Evolutionary conservation across 1,140 invertebrate genomes (phyloP).

Genomic region (Phenacoccus solenopsis): DNA sequence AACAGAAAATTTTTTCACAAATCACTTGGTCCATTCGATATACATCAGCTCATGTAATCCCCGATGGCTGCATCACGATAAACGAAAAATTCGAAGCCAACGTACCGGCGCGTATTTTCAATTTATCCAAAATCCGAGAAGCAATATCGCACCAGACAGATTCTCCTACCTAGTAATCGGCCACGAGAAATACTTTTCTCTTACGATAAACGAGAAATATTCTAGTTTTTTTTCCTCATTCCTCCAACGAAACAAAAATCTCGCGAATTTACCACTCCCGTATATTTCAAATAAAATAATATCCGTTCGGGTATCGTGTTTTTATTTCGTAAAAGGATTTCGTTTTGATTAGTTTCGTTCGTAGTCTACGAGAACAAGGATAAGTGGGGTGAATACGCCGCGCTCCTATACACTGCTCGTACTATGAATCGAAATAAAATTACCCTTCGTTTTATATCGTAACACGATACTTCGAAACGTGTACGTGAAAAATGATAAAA

Average conservation of each 20-base stretch:
- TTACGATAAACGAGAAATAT: background rate
- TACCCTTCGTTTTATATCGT: background rate
- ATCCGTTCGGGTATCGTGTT: background rate
- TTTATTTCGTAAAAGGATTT: background rate
- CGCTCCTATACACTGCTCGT: background rate
- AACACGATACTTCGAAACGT: background rate
- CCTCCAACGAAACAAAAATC: background rate
- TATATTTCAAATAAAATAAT: background rate
- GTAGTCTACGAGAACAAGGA: background rate
- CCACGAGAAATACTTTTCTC: too few relatives aligned
- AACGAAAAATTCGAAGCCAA: too few relatives aligned
- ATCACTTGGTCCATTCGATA: too few relatives aligned
- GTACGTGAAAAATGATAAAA: background rate
- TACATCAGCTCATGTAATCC: too few relatives aligned
- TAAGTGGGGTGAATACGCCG: too few relatives aligned
- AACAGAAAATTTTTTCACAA: too few relatives aligned
- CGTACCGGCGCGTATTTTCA: too few relatives aligned
- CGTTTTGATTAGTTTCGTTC: background rate
- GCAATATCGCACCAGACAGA: too few relatives aligned
- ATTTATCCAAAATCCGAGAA: too few relatives aligned
- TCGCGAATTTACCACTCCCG: background rate
- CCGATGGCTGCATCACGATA: too few relatives aligned
- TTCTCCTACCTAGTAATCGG: too few relatives aligned
- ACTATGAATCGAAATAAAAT: background rate
- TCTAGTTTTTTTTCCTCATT: too few relatives aligned